Evolutionary conservation across 2,797 vertebrate species (phyloP), one percentile per base, ranked within the genome.

Genomic region (Bovichtus variegatus): DNA sequence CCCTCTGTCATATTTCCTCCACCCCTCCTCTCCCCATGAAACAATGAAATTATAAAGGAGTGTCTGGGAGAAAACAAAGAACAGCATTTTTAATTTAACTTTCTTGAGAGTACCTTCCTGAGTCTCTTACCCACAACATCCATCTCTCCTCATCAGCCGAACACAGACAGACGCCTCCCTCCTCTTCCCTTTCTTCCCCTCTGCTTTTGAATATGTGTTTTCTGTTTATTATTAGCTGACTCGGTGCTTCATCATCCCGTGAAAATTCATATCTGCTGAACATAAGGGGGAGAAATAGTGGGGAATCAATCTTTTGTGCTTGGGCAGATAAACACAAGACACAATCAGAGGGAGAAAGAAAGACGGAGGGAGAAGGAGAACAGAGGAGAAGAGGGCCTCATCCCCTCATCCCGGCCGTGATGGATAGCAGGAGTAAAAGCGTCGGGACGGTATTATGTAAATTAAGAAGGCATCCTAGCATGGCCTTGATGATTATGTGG

Each of bases 391-490:
- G 85, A 89, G 87, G 89, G 90, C 92, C 89, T 93, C 85, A 82
- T 92, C 85, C 91, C 74, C 87, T 87, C 86, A 77, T 90, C 79
- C 84, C 19, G 9, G 76, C 81, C 34, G 82, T 97, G 97, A 97
- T 97, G 96, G 97, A 97, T 97, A 96, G 96, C 95, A 87, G 93
- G 95, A 96, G 96, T 94, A 95, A 96, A 96, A 75, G 93, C 96
- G 95, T 97, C 94, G 96, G 96, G 96, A 95, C 91, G 93, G 96
- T 95, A 95, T 96, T 97, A 97, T 97, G 97, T 96, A 98, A 98
- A 98, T 97, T 92, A 95, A 94, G 91, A 82, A 96, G 96, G 95
- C 96, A 97, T 96, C 94, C 93, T 91, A 95, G 95, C 95, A 95
- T 95, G 93, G 96, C 96, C 92, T 96, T 97, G 96, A 96, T 97